Percentiles rank a stretch among this genome's conserved stretches.
phyloP scores from a whole-genome alignment of 2,888 invertebrate species.

The Eilema caniola region DNA sequence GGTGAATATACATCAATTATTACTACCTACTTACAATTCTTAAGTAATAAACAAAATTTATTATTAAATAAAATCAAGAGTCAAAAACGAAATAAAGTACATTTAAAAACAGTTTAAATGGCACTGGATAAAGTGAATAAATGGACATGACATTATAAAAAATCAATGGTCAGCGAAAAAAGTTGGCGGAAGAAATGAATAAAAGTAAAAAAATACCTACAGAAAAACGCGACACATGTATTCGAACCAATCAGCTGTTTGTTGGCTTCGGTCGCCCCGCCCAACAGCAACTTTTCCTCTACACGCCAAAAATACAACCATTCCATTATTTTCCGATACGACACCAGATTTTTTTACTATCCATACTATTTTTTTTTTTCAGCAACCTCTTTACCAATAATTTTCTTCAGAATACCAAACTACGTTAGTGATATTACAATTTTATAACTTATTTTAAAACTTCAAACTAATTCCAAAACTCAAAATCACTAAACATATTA shows the following conservation, averaged over 20 bases:
- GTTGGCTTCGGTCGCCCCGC: constrained; percentile 77
- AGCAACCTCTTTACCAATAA: background rate
- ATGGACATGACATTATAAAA: constrained; percentile 27
- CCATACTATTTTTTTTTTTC: constrained; percentile 26
- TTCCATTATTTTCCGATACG: constrained; percentile 61
- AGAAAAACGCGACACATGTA: constrained; percentile 81
- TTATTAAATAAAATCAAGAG: no score
- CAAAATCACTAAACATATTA: background rate
- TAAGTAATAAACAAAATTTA: no score
- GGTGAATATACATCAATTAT: constrained; percentile 28
- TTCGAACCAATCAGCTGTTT: constrained; percentile 83
- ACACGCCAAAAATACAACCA: constrained; percentile 77
- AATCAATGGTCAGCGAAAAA: constrained; percentile 48
- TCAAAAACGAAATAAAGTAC: constrained; percentile 1
- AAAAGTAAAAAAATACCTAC: constrained; percentile 78
- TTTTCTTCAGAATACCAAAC: background rate
- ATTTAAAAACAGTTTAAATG: background rate
- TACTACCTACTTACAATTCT: background rate
- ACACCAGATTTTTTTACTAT: constrained; percentile 46
- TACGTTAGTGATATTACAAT: background rate
- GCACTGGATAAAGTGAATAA: background rate
- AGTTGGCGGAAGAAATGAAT: constrained; percentile 46
- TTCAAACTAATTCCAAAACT: background rate
- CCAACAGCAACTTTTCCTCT: constrained; percentile 79
- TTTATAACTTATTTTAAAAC: background rate